These are phyloP conservation scores for Epinotia ramella DNA, from an alignment of 2,888 invertebrate species.

Conservation along the genomic window DNA sequence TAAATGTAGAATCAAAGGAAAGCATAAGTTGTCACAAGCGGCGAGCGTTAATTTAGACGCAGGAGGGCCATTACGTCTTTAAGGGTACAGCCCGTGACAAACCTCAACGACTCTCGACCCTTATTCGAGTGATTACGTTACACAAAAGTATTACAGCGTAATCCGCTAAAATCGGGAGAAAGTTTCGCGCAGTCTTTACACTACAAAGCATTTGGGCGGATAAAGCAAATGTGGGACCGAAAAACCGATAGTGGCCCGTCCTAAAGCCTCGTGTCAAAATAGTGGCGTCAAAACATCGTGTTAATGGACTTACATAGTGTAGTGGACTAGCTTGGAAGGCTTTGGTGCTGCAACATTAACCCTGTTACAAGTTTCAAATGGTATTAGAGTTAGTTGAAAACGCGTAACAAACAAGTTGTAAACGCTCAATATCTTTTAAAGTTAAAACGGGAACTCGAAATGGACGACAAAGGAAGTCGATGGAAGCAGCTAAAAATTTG, in stretches of 20 bases:
- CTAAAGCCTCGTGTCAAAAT: constrained; percentile 64
- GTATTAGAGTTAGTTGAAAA: constrained; percentile 50
- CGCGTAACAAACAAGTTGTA: constrained; percentile 38
- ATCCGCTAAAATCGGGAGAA: constrained; percentile 59
- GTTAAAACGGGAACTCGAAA: background rate
- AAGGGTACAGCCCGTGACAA: constrained; percentile 29
- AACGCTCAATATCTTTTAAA: constrained; percentile 33
- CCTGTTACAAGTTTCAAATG: constrained; percentile 56
- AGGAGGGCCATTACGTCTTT: constrained; percentile 20
- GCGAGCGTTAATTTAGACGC: constrained; percentile 23
- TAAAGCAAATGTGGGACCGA: constrained; percentile 53
- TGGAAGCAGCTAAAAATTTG: background rate
- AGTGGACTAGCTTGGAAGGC: constrained; percentile 63
- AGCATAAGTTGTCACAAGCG: background rate
- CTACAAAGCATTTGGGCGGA: constrained; percentile 66
- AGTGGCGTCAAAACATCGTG: constrained; percentile 69
- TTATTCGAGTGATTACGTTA: constrained; percentile 44
- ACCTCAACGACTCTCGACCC: constrained; percentile 44
- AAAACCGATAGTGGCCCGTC: constrained; percentile 56
- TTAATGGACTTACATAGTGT: constrained; percentile 70
- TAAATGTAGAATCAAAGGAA: background rate
- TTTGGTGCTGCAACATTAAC: constrained; percentile 58
- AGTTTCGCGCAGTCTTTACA: constrained; percentile 60
- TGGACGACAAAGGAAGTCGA: background rate
- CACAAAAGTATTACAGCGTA: constrained; percentile 52